Base-by-base conservation (phyloP, 1,140 invertebrate genomes). In the Lordiphosa stackelbergi region DNA sequence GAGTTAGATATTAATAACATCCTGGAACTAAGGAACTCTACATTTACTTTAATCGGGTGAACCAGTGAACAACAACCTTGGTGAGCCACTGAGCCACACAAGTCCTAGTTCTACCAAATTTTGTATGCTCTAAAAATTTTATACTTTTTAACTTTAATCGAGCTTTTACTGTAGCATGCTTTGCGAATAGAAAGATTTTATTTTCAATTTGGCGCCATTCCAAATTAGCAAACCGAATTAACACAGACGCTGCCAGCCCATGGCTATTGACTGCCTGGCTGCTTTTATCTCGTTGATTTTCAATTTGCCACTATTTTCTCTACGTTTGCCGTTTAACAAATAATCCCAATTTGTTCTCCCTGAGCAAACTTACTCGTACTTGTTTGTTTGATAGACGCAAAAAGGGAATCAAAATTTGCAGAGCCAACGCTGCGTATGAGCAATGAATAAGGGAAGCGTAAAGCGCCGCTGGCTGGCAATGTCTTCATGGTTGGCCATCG, bases 161-260 rank as follows among this genome's bases (percentile, higher is more conserved):
- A 58, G 55, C 65, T 37, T 51, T 48, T 38, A 73, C 73, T 78
- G 74, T 78, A 41, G 47, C 54, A 48, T 51, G 38, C 47, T 66
- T 70, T 37, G 31, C 59, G 53, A 57, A 72, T 53, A 55, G 56
- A 72, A 69, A 54, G 64, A 65, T 69, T 83, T 69, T 73, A 52
- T 75, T 72, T 81, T 81, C 53, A 53, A 60, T 57, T 83, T 81
- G 77, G 77, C 77, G 54, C 45, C 60, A 43, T 36, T 62, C 77
- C 77, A 81, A 81, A 81, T 83, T 81, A 83, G 77, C 77, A 62
- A 83, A 83, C 48, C 60, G 52, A 83, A 65, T 75, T 72, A 63
- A 66, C 69, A 51, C 55, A 53, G 54, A 61, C 66, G 35, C 58
- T 28, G 9, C 28, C 45, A 43, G 48, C 31, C 11, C 34, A 37